A percentile compares a stretch with the other conserved stretches of the same genome.
These are phyloP conservation scores for Microcebus jonahi DNA, from an alignment of 2,113 vertebrate species.

Conservation along the genomic window DNA sequence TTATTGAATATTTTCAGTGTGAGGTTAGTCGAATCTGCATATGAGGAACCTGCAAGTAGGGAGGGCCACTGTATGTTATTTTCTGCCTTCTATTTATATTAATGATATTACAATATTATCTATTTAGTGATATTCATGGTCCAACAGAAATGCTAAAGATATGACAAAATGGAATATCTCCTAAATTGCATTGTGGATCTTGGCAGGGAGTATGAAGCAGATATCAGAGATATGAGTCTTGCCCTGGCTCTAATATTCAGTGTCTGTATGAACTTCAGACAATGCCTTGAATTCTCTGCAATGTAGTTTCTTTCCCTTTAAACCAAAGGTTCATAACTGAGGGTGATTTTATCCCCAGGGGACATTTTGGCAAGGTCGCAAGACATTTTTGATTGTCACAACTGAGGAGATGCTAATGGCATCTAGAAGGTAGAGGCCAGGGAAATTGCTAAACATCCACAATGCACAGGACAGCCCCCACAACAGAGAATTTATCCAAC, in stretches of 20 bases:
- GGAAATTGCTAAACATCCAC: background rate
- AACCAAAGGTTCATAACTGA: background rate
- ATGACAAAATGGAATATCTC: background rate
- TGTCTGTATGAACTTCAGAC: background rate
- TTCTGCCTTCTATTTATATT: background rate
- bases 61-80: background rate
- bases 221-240: background rate
- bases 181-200: background rate
- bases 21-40: too few relatives aligned
- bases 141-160: background rate
- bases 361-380: background rate
- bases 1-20: too few relatives aligned
- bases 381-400: background rate
- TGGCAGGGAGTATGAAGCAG: background rate
- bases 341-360: background rate
- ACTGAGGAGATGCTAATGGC: background rate
- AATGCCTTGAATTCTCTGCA: background rate
- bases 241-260: background rate
- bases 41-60: background rate
- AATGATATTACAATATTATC: background rate
- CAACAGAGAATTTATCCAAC: background rate
- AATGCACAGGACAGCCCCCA: background rate
- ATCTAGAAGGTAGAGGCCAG: background rate
- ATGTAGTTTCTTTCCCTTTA: slow-evolving; percentile 28
- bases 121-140: background rate